phyloP scores from a whole-genome alignment of 2,113 vertebrate genomes.

The Uria aalge region DNA sequence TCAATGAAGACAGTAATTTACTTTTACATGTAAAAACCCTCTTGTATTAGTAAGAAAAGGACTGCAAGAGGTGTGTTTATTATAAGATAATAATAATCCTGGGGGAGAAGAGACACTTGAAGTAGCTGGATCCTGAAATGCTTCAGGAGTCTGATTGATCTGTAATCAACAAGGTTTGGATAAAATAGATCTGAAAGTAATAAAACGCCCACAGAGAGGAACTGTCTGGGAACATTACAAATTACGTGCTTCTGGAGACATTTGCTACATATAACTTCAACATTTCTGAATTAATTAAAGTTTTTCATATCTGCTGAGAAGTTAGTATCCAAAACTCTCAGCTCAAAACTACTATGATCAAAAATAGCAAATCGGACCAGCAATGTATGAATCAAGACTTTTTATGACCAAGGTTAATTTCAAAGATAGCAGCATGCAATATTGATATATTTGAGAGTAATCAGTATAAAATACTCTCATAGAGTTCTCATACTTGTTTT shows the following conservation, averaged over 20 bases:
- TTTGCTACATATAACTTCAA: not conserved
- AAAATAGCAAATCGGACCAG: not conserved
- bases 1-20: not conserved
- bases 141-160: constrained; percentile 3
- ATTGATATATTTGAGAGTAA: not conserved
- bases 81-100: not conserved
- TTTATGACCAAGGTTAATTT: not conserved
- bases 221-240: not conserved
- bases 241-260: not conserved
- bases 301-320: not conserved
- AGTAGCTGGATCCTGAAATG: not conserved
- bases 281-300: not conserved
- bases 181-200: not conserved
- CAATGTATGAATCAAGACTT: not conserved
- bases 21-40: not conserved
- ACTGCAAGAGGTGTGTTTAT: not conserved
- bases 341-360: not conserved
- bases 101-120: not conserved
- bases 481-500: not conserved
- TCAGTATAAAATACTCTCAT: not conserved
- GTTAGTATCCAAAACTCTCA: not conserved
- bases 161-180: not conserved
- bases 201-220: not conserved
- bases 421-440: not conserved
- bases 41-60: not conserved